Conservation (phyloP, 2,113 vertebrate species). For the Microtus montanus region DNA sequence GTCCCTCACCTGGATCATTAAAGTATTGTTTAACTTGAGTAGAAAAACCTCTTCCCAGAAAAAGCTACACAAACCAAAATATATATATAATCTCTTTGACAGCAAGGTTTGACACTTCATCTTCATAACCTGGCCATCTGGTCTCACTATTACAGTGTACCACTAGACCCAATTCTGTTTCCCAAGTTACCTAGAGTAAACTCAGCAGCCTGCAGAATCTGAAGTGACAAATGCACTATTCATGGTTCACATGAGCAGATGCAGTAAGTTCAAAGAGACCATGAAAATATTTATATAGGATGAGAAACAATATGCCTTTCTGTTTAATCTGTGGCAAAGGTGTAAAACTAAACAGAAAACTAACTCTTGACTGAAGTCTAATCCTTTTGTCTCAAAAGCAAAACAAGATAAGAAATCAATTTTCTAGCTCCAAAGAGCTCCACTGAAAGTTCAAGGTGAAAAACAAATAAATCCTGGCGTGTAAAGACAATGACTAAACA, state of each 20-base stretch:
- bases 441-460: background rate
- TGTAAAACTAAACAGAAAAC: background rate
- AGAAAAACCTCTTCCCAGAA: background rate
- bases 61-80: background rate
- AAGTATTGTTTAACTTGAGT: background rate
- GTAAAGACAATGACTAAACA: background rate
- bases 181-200: background rate
- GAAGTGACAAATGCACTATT: background rate
- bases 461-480: background rate
- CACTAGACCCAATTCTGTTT: background rate
- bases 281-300: background rate
- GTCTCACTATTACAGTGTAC: background rate
- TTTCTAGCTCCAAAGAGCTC: background rate
- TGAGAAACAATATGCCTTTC: background rate
- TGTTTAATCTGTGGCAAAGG: background rate
- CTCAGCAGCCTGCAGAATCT: background rate
- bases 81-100: background rate
- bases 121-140: background rate
- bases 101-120: background rate
- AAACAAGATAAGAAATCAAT: background rate
- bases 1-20: background rate
- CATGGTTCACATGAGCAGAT: background rate
- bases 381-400: slow-evolving; percentile 1
- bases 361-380: slow-evolving; percentile 12
- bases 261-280: background rate